Base-by-base conservation (phyloP, 2,888 invertebrate species). In the Oscheius sp. region DNA sequence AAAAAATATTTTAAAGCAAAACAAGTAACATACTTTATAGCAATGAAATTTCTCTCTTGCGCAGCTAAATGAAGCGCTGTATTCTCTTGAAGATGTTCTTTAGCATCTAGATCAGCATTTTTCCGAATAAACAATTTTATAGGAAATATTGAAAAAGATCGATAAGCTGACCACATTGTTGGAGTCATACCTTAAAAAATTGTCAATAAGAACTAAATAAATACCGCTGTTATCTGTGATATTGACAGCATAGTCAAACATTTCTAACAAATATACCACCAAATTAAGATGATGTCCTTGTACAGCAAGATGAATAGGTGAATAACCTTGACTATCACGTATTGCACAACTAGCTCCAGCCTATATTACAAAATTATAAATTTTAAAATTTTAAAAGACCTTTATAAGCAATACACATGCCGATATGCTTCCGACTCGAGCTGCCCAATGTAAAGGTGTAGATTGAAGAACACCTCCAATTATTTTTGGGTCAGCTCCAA, bases 391-490 rank as follows among this genome's bases (percentile, higher is more conserved):
- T 8, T 14, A 62, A 50, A 12, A 92, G 74, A 91, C 90, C 83
- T 91, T 91, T 89, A 93, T 89, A 80, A 94, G 88, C 78, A 92
- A 87, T 47, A 93, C 92, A 24, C 91, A 91, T 82, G 92, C 92
- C 78, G 91, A 90, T 69, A 95, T 88, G 88, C 95, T 94, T 0
- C 95, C 95, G 88, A 95, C 91, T 77, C 91, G 90, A 83, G 82
- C 93, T 0, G 97, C 96, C 98, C 98, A 98, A 88, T 98, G 97
- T 76, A 98, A 89, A 20, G 98, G 96, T 14, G 97, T 96, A 1
- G 97, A 94, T 85, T 92, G 91, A 70, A 98, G 89, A 88, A 96
- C 95, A 30, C 98, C 98, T 33, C 98, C 98, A 67, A 96, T 90
- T 0, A 93, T 93, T 89, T 98, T 96, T 2, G 97, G 92, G 70